phyloP scores from a whole-genome alignment of 2,797 vertebrate genomes.

The Micropoecilia bifurca region DNA sequence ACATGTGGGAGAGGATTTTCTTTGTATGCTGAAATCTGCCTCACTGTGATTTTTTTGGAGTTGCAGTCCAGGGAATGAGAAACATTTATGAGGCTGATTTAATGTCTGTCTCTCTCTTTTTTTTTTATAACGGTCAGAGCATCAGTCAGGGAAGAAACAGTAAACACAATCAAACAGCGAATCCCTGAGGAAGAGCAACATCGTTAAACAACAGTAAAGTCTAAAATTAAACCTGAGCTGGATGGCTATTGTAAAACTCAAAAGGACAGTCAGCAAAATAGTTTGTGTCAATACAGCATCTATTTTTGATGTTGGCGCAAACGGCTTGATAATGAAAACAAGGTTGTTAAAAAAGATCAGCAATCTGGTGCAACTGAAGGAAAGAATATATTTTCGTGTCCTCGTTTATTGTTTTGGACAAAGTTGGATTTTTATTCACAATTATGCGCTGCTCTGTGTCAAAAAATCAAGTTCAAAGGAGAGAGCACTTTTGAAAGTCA shows the following conservation, averaged over 20 bases:
- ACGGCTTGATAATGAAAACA: neutral
- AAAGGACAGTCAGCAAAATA: slow-evolving; percentile 64
- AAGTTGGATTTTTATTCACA: neutral
- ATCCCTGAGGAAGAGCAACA: slow-evolving; percentile 53
- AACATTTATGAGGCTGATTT: slow-evolving; percentile 68
- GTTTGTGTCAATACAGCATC: neutral
- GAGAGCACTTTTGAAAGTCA: neutral
- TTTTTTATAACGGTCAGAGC: slow-evolving; percentile 50
- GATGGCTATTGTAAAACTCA: slow-evolving; percentile 60
- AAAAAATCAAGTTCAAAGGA: neutral
- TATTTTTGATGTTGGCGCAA: neutral
- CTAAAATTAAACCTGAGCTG: slow-evolving; percentile 54
- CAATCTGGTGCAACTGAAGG: neutral
- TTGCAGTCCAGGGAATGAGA: slow-evolving; percentile 32
- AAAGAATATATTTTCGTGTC: neutral
- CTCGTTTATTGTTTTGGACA: neutral
- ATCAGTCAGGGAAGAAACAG: slow-evolving; percentile 40
- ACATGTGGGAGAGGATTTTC: slow-evolving; percentile 9
- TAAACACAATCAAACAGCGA: slow-evolving; percentile 56
- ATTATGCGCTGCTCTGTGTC: neutral
- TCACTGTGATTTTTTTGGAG: slow-evolving; percentile 54
- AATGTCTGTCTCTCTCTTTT: slow-evolving; percentile 52
- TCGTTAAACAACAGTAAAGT: slow-evolving; percentile 63
- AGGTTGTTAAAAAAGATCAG: neutral
- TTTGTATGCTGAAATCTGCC: slow-evolving; percentile 23